Evolutionary conservation across 2,113 vertebrate genomes (phyloP), one percentile per base, ranked within the genome.

Genomic region (Desmodus rotundus): DNA sequence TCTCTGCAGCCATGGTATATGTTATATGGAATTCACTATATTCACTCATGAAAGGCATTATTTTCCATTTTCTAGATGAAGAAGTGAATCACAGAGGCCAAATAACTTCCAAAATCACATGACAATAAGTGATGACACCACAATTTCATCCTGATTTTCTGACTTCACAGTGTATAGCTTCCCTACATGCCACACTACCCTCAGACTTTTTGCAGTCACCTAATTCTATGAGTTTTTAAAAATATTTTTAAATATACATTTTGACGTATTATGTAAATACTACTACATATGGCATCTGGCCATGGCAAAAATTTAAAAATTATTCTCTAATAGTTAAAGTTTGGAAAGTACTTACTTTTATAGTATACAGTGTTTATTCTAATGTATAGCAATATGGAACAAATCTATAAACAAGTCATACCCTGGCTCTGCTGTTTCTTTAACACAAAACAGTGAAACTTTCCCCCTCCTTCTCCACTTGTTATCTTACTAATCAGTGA

Each of bases 311-410:
- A 6, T 50, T 77, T 94, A 33, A 7, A 47, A 72, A 77, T 13
- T 36, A 7, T 72, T 17, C 4, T 14, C 7, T 54, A 17, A 36
- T 47, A 41, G 8, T 33, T 83, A 24, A 87, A 22, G 4, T 61
- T 3, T 94, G 52, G 43, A 61, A 81, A 80, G 6, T 4, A 19
- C 33, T 17, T 13, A 0, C 3, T 61, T 47, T 63, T 16, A 50
- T 13, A 73, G 7, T 2, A 15, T 7, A 7, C 5, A 26, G 7
- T 14, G 12, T 8, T 15, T 4, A 63, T 33, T 14, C 54, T 43
- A 47, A 26, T 6, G 4, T 50, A 3, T 0, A 76, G 24, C 38
- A 45, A 5, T 19, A 6, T 0, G 2, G 10, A 72, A 13, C 4
- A 87, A 24, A 33, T 43, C 50, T 45, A 8, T 43, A 33, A 38